Evolutionary conservation across 2,888 invertebrate species (phyloP), one percentile per base, ranked within the genome.

Genomic region (Parnassius glacialis): DNA sequence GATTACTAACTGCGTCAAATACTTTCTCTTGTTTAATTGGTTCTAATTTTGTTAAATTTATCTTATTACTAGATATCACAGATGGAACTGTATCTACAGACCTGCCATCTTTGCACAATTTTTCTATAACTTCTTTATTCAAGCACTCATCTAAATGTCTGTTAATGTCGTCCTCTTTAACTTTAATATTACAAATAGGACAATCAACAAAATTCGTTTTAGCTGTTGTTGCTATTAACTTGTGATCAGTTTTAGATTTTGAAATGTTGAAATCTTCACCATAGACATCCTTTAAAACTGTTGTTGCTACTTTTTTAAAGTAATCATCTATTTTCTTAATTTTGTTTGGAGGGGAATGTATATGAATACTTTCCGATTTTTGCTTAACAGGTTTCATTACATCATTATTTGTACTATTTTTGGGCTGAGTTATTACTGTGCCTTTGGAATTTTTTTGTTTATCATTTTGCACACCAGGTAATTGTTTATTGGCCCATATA

Each of bases 101-200:
- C 10, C 16, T 57, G 50, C 11, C 74, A 20, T 70, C 65, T 66
- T 70, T 72, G 52, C 67, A 67, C 51, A 88, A 67, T 65, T 75
- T 75, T 51, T 83, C 76, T 63, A 90, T 80, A 0, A 85, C 67
- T 47, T 81, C 84, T 72, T 76, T 87, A 68, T 88, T 90, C 12
- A 92, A 73, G 74, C 92, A 92, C 74, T 87, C 86, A 75, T 92
- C 90, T 69, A 92, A 70, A 73, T 92, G 92, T 53, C 63, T 71
- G 67, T 92, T 91, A 65, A 93, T 90, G 65, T 79, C 70, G 53
- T 69, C 69, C 64, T 70, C 74, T 50, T 69, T 70, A 42, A 93
- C 70, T 70, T 80, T 77, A 10, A 61, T 55, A 64, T 78, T 80
- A 74, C 94, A 94, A 60, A 92, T 77, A 10, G 93, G 93, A 75